Conservation (phyloP, 2,797 vertebrate species). For the Salarias fasciatus region DNA sequence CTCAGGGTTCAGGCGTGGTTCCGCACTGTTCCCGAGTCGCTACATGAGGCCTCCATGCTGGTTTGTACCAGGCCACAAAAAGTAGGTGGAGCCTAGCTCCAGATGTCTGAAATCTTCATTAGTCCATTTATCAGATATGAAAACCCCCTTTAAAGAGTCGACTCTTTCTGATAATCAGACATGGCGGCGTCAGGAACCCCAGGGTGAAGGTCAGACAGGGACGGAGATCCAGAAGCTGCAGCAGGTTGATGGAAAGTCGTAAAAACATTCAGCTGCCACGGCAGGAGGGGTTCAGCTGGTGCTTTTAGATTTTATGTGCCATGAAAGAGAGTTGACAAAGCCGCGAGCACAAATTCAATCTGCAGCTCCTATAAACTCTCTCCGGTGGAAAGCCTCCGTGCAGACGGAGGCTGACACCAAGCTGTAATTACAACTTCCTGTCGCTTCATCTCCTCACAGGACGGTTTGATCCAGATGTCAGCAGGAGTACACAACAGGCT, state of each 20-base stretch:
- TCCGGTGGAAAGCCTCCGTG: not conserved
- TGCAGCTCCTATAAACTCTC: not conserved
- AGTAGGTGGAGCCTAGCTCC: too few relatives aligned
- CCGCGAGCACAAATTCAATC: not conserved
- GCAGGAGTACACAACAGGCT: not conserved
- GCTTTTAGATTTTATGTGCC: not conserved
- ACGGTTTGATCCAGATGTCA: conserved; percentile 5
- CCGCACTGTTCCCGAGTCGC: too few relatives aligned
- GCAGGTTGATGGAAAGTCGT: not conserved
- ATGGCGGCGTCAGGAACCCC: too few relatives aligned
- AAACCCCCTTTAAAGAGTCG: too few relatives aligned
- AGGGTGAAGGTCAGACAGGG: not conserved
- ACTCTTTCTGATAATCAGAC: too few relatives aligned
- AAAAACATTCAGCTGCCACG: not conserved
- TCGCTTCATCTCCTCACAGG: not conserved
- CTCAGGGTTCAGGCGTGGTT: too few relatives aligned
- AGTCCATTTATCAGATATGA: too few relatives aligned
- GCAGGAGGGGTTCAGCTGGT: not conserved
- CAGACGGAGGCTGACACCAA: not conserved
- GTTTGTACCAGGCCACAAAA: too few relatives aligned
- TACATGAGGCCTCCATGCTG: too few relatives aligned
- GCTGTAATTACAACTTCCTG: conserved; percentile 1
- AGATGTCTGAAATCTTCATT: too few relatives aligned
- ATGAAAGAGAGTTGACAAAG: too few relatives aligned
- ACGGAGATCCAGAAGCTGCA: too few relatives aligned